Evolutionary conservation across 1,140 invertebrate genomes (phyloP).

Genomic region (Caenorhabditis briggsae): DNA sequence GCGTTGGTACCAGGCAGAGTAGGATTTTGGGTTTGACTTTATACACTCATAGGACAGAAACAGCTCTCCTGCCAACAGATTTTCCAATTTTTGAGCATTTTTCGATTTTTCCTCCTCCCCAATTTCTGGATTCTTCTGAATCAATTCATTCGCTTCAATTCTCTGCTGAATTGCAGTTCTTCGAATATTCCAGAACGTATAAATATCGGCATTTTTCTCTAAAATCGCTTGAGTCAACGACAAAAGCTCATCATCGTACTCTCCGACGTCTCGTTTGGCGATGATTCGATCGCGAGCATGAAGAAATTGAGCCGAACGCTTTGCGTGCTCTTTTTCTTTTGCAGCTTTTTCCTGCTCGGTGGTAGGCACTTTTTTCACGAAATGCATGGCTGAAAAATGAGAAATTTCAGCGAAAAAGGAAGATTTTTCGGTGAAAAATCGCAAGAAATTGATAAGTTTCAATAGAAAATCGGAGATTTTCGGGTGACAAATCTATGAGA

Average conservation of each 20-base stretch:
- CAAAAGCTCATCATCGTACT: conserved; percentile 58
- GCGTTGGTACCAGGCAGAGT: conserved; percentile 62
- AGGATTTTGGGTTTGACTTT: conserved; percentile 60
- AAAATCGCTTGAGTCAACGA: conserved; percentile 39
- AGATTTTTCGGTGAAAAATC: no score
- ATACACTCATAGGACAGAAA: conserved; percentile 27
- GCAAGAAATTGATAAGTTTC: no score
- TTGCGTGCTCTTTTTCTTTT: conserved; percentile 24
- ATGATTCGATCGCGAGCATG: conserved; percentile 56
- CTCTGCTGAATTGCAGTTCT: conserved; percentile 42
- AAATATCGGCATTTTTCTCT: conserved; percentile 61
- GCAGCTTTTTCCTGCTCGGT: conserved; percentile 56
- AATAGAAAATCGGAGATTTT: no score
- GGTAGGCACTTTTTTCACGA: conserved; percentile 63
- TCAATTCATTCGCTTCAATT: conserved; percentile 24
- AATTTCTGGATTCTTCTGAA: neutral
- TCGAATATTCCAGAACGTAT: conserved; percentile 64
- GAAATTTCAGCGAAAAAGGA: no score
- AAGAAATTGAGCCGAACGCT: conserved; percentile 16
- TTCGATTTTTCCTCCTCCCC: conserved; percentile 8
- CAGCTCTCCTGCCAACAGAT: conserved; percentile 28
- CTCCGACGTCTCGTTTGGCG: conserved; percentile 54
- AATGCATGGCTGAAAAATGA: conserved; percentile 54
- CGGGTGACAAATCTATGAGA: no score
- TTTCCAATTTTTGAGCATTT: neutral